phyloP scores from a whole-genome alignment of 92 coral and sea anemone genomes.

The Epizoanthus fatuus region DNA sequence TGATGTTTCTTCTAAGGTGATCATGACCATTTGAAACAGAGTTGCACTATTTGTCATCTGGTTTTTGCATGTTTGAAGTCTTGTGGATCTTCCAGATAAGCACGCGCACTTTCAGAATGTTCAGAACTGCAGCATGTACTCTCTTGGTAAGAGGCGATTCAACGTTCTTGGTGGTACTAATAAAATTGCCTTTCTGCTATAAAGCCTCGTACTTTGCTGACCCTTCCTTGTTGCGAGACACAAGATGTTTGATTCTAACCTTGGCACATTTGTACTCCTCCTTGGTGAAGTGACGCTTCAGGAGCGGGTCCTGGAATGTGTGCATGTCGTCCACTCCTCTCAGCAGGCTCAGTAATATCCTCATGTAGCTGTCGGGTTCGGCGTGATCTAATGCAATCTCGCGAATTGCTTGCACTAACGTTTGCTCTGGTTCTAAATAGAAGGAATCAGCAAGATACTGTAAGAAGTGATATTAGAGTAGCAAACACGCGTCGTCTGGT shows the following conservation, averaged over 20 bases:
- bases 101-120: too few species aligned
- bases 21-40: too few species aligned
- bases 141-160: too few species aligned
- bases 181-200: not conserved
- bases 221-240: slow-evolving; percentile 34
- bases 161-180: too few species aligned
- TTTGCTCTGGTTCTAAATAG: slow-evolving; percentile 35
- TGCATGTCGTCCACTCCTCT: slow-evolving; percentile 35
- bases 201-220: slow-evolving; percentile 39
- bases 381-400: slow-evolving; percentile 24
- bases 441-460: not conserved
- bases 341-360: slow-evolving; percentile 18
- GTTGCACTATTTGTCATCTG: too few species aligned
- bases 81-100: too few species aligned
- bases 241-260: slow-evolving; percentile 32
- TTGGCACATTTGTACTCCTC: slow-evolving; percentile 45
- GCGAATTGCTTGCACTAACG: slow-evolving; percentile 35
- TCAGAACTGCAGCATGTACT: too few species aligned
- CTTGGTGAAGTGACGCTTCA: slow-evolving; percentile 33
- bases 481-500: too few species aligned
- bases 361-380: slow-evolving; percentile 44
- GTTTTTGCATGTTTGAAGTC: too few species aligned
- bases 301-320: slow-evolving; percentile 31
- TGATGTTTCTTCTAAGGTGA: too few species aligned
- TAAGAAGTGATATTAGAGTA: not conserved